These are phyloP conservation scores for Ursus arctos DNA, from an alignment of 2,113 vertebrate species.

Conservation along the genomic window DNA sequence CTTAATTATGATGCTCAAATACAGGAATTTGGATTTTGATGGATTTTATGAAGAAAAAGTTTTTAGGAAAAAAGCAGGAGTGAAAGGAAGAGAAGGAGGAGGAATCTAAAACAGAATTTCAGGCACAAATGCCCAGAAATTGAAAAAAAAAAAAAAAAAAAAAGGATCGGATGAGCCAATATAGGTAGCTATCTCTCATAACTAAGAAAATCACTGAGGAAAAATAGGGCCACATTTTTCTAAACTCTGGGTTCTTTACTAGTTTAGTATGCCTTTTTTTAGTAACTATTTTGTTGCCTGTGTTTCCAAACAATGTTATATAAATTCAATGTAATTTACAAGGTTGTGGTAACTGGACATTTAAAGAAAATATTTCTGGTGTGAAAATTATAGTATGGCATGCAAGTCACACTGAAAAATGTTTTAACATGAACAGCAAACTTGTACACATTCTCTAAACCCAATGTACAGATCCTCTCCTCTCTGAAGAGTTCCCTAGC, in stretches of 20 bases:
- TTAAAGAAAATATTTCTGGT: too few species aligned
- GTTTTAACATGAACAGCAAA: not conserved
- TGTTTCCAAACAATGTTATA: not conserved
- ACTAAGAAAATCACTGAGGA: not conserved
- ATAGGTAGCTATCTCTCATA: accelerated
- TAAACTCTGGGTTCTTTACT: not conserved
- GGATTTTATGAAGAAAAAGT: too few species aligned
- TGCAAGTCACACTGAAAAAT: too few species aligned
- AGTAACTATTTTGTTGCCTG: not conserved
- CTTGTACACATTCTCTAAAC: not conserved
- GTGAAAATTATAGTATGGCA: not conserved
- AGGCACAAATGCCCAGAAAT: not conserved
- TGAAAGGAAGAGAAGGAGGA: not conserved
- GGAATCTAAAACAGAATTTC: not conserved
- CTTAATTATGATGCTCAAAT: not conserved
- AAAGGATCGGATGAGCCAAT: not conserved
- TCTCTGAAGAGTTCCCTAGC: not conserved
- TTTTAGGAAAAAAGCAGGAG: not conserved
- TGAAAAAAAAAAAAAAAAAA: not conserved
- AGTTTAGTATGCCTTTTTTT: not conserved
- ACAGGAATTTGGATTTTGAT: not conserved
- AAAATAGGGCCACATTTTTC: not conserved
- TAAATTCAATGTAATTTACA: not conserved
- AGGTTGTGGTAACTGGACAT: accelerated
- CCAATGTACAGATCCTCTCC: too few species aligned